phyloP scores from a whole-genome alignment of 2,797 vertebrate genomes.

The Argentina silus region DNA sequence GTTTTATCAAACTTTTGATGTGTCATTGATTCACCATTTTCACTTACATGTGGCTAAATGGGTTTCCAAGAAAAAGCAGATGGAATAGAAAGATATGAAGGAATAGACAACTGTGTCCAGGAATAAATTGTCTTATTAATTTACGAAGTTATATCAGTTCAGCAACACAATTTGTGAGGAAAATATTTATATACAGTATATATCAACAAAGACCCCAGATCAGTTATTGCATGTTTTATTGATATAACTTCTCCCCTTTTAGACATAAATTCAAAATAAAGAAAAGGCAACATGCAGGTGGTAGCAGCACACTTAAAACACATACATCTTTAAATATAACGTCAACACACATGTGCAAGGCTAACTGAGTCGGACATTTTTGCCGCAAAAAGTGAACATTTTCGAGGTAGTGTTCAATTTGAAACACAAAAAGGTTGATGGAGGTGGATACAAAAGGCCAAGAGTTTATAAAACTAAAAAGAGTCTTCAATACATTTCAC shows the following conservation, averaged over 20 bases:
- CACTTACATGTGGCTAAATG: too few relatives aligned
- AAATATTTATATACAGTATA: slow-evolving; percentile 9
- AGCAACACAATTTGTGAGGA: not conserved
- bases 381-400: slow-evolving; percentile 15
- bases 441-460: slow-evolving; percentile 5
- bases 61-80: too few relatives aligned
- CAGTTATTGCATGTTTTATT: slow-evolving; percentile 41
- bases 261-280: slow-evolving; percentile 44
- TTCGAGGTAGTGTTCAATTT: slow-evolving; percentile 51
- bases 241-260: slow-evolving; percentile 18
- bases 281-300: slow-evolving; percentile 77
- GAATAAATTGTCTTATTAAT: too few relatives aligned
- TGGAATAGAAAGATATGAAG: too few relatives aligned
- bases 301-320: slow-evolving; percentile 66
- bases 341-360: slow-evolving; percentile 39
- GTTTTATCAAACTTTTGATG: too few relatives aligned
- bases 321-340: slow-evolving; percentile 34
- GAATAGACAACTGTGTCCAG: too few relatives aligned
- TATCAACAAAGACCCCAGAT: not conserved
- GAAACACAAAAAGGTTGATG: not conserved
- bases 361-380: slow-evolving; percentile 9
- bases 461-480: not conserved
- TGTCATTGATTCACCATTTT: too few relatives aligned
- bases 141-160: not conserved
- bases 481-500: not conserved